These are phyloP conservation scores for Muscicapa striata DNA, from an alignment of 2,797 vertebrate genomes.

Conservation along the genomic window DNA sequence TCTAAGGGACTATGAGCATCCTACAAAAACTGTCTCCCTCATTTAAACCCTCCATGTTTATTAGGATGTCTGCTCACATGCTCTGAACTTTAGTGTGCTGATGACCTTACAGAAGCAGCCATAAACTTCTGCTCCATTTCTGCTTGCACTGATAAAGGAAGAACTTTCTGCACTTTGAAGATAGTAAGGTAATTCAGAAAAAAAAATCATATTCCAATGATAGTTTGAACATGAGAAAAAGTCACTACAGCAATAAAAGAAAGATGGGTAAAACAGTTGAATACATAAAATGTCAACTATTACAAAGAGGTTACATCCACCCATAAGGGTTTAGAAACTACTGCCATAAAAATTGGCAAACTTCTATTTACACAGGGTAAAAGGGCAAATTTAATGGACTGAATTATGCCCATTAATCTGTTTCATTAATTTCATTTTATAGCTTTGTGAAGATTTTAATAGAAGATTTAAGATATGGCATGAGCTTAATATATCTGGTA, in stretches of 20 bases:
- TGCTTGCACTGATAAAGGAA: background rate
- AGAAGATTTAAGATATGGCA: background rate
- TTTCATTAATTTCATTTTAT: constrained; percentile 38
- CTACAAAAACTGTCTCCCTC: background rate
- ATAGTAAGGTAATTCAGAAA: background rate
- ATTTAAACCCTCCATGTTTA: background rate
- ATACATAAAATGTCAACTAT: background rate
- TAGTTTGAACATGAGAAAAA: background rate
- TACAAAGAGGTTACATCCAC: background rate
- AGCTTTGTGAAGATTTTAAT: background rate
- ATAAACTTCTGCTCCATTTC: background rate
- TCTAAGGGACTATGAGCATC: background rate
- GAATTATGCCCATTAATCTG: background rate
- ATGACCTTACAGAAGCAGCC: background rate
- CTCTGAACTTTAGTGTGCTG: background rate
- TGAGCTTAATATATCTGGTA: background rate
- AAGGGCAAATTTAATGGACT: constrained; percentile 8
- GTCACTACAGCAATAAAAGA: background rate
- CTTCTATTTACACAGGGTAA: background rate
- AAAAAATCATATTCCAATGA: background rate
- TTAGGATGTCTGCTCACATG: background rate
- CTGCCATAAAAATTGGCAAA: background rate
- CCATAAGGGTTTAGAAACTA: background rate
- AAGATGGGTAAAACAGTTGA: background rate
- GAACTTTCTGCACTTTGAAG: background rate